These are phyloP conservation scores for Nycticorax nycticorax DNA, from an alignment of 2,113 vertebrate genomes.

Conservation along the genomic window DNA sequence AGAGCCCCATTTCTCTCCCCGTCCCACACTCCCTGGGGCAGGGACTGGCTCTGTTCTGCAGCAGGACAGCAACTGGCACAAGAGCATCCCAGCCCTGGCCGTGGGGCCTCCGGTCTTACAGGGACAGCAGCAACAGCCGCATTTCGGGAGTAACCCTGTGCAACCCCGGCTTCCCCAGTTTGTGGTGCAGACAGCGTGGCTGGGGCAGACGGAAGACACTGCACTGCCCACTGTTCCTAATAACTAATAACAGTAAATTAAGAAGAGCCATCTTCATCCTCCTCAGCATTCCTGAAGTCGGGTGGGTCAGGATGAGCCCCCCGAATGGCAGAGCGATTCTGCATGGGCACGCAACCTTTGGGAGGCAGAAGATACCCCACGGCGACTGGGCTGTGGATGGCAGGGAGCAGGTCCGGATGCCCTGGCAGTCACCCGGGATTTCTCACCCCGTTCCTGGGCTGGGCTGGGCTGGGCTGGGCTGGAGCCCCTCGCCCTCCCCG, in stretches of 20 bases:
- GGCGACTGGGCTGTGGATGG: rapidly evolving
- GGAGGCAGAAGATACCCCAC: background rate
- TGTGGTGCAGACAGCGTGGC: rapidly evolving
- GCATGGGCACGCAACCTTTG: background rate
- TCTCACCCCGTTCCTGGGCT: rapidly evolving
- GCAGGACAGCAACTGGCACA: rapidly evolving
- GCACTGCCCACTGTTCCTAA: background rate
- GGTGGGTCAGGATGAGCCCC: background rate
- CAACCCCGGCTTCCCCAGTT: background rate
- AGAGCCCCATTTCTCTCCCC: background rate
- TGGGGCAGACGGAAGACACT: background rate
- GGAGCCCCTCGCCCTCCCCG: rapidly evolving
- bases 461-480: background rate
- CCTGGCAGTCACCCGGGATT: rapidly evolving
- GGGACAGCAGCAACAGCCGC: background rate
- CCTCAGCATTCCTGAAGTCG: background rate
- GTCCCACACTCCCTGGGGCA: rapidly evolving
- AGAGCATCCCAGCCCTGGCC: background rate
- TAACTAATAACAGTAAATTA: background rate
- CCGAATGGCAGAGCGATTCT: rapidly evolving
- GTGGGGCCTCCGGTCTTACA: background rate
- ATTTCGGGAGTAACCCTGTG: background rate
- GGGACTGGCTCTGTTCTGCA: background rate
- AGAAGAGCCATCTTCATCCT: background rate
- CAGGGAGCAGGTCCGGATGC: background rate